Conservation (phyloP, 2,797 vertebrate genomes). For the Ceyx erithaca region DNA sequence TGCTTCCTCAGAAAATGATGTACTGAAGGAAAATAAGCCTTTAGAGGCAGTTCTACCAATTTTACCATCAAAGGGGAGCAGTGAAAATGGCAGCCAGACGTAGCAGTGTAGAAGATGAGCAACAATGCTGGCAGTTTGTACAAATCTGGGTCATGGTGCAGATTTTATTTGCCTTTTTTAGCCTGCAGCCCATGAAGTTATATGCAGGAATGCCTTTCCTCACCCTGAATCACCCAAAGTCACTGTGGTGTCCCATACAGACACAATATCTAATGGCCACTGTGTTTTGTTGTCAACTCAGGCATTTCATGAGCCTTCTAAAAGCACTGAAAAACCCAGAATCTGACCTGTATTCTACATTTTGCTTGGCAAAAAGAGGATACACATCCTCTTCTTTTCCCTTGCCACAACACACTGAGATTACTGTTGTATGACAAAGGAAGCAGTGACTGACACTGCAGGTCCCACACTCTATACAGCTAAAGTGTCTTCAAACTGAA, state of each 20-base stretch:
- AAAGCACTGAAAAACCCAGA: slow-evolving; percentile 4
- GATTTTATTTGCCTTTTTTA: neutral
- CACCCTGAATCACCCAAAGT: neutral
- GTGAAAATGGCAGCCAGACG: neutral
- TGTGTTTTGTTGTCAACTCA: neutral
- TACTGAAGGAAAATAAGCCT: neutral
- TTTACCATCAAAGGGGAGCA: neutral
- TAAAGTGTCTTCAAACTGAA: neutral
- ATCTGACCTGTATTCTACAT: neutral
- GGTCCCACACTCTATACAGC: neutral
- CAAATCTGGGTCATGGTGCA: neutral
- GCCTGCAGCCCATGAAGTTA: neutral
- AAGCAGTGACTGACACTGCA: neutral
- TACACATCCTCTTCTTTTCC: neutral
- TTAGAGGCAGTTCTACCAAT: neutral
- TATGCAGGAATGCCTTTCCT: neutral
- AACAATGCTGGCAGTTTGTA: neutral
- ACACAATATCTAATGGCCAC: neutral
- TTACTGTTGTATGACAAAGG: neutral
- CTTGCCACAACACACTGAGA: neutral
- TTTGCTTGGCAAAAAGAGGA: neutral
- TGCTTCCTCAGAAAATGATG: neutral
- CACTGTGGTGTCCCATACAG: neutral
- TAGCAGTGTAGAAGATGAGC: neutral
- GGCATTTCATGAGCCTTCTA: neutral